Evolutionary conservation across 2,888 invertebrate species (phyloP).

Genomic region (Norana najaformis): DNA sequence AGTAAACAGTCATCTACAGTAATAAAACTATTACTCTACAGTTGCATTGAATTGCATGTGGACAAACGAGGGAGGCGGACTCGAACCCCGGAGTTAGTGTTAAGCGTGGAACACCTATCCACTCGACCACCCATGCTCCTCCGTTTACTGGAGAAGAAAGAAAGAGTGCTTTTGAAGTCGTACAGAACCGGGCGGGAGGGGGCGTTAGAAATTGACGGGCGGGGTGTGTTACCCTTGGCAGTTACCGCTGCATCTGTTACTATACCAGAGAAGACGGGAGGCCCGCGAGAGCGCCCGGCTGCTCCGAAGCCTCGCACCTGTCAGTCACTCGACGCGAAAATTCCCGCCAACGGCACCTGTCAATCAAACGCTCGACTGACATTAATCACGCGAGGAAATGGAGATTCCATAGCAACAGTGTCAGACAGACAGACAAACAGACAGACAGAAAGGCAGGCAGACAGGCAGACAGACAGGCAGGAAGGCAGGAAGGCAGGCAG

Average conservation of each 20-base stretch:
- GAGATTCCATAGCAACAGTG: background rate
- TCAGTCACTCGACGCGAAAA: conserved; percentile 15
- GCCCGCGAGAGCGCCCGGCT: background rate
- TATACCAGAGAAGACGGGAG: background rate
- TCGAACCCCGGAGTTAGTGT: background rate
- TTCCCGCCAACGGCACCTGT: conserved; percentile 17
- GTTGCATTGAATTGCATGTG: background rate
- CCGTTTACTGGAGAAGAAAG: background rate
- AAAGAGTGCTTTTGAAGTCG: background rate
- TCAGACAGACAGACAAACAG: background rate
- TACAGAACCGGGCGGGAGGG: background rate
- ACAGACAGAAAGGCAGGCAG: background rate
- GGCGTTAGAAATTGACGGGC: background rate
- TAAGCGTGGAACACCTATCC: background rate
- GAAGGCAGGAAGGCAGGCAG: background rate
- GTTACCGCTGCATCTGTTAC: conserved; percentile 13
- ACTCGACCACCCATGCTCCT: background rate
- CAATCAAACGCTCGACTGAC: conserved; percentile 17
- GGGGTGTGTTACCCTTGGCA: conserved; percentile 13
- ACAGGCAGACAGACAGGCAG: background rate
- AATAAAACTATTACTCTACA: background rate
- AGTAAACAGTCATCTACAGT: background rate
- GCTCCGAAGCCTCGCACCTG: background rate
- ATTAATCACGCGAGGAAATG: conserved; percentile 13
- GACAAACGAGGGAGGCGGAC: background rate